These are phyloP conservation scores for Temnothorax nylanderi DNA, from an alignment of 1,140 invertebrate genomes.

Conservation along the genomic window DNA sequence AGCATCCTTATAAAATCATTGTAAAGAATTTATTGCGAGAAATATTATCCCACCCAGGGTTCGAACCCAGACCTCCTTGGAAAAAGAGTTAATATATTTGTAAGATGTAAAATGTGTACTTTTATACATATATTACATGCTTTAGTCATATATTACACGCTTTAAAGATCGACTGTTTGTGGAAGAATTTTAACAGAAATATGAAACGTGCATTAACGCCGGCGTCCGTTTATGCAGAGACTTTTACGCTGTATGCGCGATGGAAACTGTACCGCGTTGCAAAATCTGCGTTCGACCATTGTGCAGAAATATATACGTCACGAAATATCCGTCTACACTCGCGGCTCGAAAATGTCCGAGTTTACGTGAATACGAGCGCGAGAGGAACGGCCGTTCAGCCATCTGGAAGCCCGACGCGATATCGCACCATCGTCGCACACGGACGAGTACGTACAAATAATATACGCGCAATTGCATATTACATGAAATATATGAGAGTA, in stretches of 20 bases:
- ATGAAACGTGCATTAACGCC: not conserved
- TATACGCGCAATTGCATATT: constrained; percentile 27
- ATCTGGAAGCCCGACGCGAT: not conserved
- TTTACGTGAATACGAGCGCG: constrained; percentile 31
- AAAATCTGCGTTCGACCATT: constrained; percentile 18
- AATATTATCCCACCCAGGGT: too few species aligned
- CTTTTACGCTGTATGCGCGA: not conserved
- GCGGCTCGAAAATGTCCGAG: constrained; percentile 28
- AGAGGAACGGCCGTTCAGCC: not conserved
- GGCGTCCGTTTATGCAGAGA: constrained; percentile 1
- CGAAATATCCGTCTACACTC: not conserved
- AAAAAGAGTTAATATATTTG: not conserved
- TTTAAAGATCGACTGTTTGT: constrained; percentile 9
- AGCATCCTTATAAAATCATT: too few species aligned
- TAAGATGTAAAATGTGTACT: not conserved
- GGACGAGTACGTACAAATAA: not conserved
- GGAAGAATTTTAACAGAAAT: not conserved
- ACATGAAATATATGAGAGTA: not conserved
- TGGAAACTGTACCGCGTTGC: not conserved
- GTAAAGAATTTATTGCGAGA: too few species aligned
- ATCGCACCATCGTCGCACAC: not conserved
- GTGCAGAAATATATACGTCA: constrained; percentile 21
- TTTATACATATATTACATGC: not conserved
- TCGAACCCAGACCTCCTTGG: too few species aligned
- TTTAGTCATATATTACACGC: not conserved